Percentiles rank a stretch among this genome's conserved stretches.
Conservation (phyloP, 2,888 invertebrate species). For the Neoascia interrupta region DNA sequence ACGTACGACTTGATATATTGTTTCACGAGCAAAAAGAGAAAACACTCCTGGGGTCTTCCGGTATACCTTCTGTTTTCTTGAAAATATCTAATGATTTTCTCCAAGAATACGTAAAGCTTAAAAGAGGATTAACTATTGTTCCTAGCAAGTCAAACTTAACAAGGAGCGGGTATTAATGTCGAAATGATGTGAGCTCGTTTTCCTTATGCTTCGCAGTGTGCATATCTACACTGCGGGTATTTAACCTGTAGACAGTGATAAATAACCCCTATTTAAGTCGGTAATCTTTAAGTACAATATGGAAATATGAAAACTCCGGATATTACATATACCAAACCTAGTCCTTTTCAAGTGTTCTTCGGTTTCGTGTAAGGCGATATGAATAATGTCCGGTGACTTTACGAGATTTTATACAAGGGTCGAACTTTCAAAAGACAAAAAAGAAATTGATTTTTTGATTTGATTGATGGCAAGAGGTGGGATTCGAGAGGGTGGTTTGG, state of each 20-base stretch:
- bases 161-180: constrained; percentile 18
- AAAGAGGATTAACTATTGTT: constrained; percentile 18
- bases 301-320: constrained; percentile 34
- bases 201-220: not conserved
- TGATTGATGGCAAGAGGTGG: no score
- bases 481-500: no score
- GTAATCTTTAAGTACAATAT: constrained; percentile 32
- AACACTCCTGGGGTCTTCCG: no score
- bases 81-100: constrained; percentile 12
- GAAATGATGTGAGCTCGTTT: constrained; percentile 26
- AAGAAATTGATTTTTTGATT: constrained; percentile 17
- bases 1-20: no score
- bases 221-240: not conserved
- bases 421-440: constrained; percentile 19
- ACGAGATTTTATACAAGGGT: not conserved
- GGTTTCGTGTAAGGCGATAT: not conserved
- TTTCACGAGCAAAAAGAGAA: no score
- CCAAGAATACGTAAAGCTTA: constrained; percentile 1
- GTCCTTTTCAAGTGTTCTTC: constrained; percentile 10
- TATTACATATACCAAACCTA: constrained; percentile 10
- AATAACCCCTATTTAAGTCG: constrained; percentile 24
- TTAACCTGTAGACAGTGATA: constrained; percentile 17
- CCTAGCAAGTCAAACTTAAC: constrained; percentile 45
- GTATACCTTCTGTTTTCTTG: constrained; percentile 1
- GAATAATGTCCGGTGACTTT: not conserved